Percentiles rank a stretch among this genome's conserved stretches.
Evolutionary conservation across 2,113 vertebrate genomes (phyloP).

Genomic region (Pseudolaguvia tuberculata): DNA sequence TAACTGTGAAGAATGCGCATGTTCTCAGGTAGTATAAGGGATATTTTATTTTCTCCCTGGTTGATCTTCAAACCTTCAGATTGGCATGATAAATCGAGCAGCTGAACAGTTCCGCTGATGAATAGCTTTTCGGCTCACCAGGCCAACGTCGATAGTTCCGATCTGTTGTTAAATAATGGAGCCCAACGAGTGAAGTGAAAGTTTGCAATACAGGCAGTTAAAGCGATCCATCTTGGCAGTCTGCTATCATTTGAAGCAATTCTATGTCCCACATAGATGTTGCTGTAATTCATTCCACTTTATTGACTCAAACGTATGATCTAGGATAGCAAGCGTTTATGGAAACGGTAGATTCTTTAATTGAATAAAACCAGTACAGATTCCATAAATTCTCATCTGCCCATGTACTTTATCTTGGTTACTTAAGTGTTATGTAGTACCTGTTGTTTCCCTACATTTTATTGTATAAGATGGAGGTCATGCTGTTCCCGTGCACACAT

Average conservation of each 20-base stretch:
- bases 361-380: constrained; percentile 36
- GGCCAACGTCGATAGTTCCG: constrained; percentile 36
- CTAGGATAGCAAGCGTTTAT: neutral
- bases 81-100: constrained; percentile 45
- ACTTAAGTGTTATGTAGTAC: constrained; percentile 12
- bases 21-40: neutral
- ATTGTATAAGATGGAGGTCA: neutral
- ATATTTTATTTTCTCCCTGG: constrained; percentile 19
- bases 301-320: constrained; percentile 30
- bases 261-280: constrained; percentile 25
- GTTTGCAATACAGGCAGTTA: constrained; percentile 47
- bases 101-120: constrained; percentile 47
- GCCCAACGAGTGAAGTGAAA: constrained; percentile 42
- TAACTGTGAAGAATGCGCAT: neutral
- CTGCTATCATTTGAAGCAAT: constrained; percentile 33
- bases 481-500: neutral
- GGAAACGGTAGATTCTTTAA: too few relatives aligned
- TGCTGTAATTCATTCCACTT: constrained; percentile 37
- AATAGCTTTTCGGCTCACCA: constrained; percentile 46
- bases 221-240: constrained; percentile 40
- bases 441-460: neutral
- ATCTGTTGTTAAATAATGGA: constrained; percentile 49
- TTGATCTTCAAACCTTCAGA: constrained; percentile 31
- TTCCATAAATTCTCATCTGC: constrained; percentile 33
- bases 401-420: constrained; percentile 35